phyloP scores from a whole-genome alignment of 2,888 invertebrate species.

The Meganola albula region DNA sequence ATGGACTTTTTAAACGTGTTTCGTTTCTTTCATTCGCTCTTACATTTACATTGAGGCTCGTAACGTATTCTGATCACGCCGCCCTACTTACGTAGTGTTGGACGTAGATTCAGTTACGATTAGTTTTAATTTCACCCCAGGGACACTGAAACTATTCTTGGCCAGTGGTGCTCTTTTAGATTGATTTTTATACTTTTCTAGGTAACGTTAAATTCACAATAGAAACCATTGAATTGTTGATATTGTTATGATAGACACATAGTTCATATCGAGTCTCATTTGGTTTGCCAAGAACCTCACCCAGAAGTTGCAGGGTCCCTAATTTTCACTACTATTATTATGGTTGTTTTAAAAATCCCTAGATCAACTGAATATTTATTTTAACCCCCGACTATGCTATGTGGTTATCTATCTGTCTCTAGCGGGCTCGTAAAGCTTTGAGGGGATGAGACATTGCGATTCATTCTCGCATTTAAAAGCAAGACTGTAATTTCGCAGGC shows the following conservation, averaged over 20 bases:
- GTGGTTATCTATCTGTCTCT: constrained; percentile 19
- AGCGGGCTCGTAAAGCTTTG: constrained; percentile 63
- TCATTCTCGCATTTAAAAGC: constrained; percentile 75
- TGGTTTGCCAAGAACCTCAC: no score
- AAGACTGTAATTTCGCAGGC: constrained; percentile 73
- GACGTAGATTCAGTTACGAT: constrained; percentile 37
- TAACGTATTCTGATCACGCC: constrained; percentile 41
- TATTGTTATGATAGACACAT: no score
- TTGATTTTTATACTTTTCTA: constrained; percentile 38
- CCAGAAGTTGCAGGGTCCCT: no score
- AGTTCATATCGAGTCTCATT: no score
- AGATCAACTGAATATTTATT: no score
- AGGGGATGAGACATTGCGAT: constrained; percentile 70
- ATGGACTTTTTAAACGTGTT: constrained; percentile 48
- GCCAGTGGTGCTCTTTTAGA: constrained; percentile 26
- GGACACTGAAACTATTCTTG: constrained; percentile 37
- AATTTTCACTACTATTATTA: no score
- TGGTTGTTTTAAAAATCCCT: no score
- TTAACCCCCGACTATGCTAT: no score
- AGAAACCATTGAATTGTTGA: no score
- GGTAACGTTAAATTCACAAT: no score
- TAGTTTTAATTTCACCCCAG: constrained; percentile 48
- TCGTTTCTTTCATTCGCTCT: constrained; percentile 29
- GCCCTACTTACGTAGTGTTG: constrained; percentile 32
- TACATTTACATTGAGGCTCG: constrained; percentile 23